Evolutionary conservation across 2,113 vertebrate species (phyloP).

Genomic region (Lepidiolamprologus cunningtoni): DNA sequence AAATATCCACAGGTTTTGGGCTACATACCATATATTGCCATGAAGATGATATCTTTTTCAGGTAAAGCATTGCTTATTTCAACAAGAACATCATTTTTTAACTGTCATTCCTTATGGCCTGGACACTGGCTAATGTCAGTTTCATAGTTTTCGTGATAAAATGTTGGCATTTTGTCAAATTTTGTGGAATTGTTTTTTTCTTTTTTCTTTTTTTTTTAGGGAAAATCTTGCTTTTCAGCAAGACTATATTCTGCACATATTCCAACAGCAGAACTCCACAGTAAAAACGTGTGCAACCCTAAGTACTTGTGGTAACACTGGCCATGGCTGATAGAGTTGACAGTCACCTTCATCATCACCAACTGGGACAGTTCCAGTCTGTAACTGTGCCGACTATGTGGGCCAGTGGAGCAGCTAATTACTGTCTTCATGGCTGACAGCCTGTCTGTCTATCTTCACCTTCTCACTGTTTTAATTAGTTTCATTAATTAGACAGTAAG

Average conservation of each 20-base stretch:
- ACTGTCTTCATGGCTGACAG: background rate
- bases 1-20: background rate
- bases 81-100: background rate
- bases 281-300: background rate
- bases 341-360: background rate
- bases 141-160: background rate
- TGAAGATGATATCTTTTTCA: background rate
- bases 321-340: background rate
- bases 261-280: background rate
- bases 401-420: slow-evolving; percentile 54
- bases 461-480: slow-evolving; percentile 30
- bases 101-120: background rate
- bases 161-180: background rate
- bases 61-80: background rate
- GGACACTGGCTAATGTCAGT: background rate
- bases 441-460: background rate
- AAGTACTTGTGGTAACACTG: background rate
- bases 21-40: background rate
- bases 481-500: slow-evolving; percentile 41
- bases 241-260: background rate
- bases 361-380: slow-evolving; percentile 13
- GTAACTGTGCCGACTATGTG: slow-evolving; percentile 30
- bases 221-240: background rate
- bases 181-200: background rate
- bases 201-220: background rate